A percentile compares a stretch with the other conserved stretches of the same genome.
Conservation (phyloP, 2,888 invertebrate species). For the Xestia xanthographa region DNA sequence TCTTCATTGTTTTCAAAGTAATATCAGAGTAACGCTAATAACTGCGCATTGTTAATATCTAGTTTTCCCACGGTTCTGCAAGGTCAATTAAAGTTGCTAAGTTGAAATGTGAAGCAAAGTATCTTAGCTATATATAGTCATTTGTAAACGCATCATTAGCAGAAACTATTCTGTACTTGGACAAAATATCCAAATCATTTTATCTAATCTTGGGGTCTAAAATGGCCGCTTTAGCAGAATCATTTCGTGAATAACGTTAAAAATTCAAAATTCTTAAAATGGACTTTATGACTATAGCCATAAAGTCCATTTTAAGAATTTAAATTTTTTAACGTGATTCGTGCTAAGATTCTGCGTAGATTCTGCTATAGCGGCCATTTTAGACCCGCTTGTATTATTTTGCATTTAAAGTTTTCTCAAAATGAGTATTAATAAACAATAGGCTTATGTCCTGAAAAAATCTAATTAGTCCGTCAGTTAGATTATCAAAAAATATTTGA, state of each 20-base stretch:
- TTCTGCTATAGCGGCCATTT: too few species aligned
- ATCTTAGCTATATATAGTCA: neutral
- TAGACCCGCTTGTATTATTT: neutral
- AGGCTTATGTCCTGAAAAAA: too few species aligned
- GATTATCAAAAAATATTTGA: too few species aligned
- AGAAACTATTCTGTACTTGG: neutral
- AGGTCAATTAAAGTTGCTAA: neutral
- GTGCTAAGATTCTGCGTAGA: too few species aligned
- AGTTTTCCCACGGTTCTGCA: slow-evolving; percentile 4
- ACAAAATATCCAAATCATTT: neutral
- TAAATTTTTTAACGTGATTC: too few species aligned
- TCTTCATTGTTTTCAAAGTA: neutral
- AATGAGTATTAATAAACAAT: neutral
- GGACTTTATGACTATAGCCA: too few species aligned
- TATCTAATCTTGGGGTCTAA: neutral
- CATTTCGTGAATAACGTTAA: too few species aligned
- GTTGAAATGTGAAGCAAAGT: neutral
- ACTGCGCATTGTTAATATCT: neutral
- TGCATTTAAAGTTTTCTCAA: neutral
- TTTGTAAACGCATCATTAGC: neutral
- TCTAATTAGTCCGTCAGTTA: too few species aligned
- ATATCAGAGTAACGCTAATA: neutral
- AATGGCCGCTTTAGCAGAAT: too few species aligned
- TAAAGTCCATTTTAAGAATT: too few species aligned
- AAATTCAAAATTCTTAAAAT: too few species aligned